A percentile compares a stretch with the other conserved stretches of the same genome.
These are phyloP conservation scores for Nasonia longicornis DNA, from an alignment of 1,140 invertebrate genomes.

Conservation along the genomic window DNA sequence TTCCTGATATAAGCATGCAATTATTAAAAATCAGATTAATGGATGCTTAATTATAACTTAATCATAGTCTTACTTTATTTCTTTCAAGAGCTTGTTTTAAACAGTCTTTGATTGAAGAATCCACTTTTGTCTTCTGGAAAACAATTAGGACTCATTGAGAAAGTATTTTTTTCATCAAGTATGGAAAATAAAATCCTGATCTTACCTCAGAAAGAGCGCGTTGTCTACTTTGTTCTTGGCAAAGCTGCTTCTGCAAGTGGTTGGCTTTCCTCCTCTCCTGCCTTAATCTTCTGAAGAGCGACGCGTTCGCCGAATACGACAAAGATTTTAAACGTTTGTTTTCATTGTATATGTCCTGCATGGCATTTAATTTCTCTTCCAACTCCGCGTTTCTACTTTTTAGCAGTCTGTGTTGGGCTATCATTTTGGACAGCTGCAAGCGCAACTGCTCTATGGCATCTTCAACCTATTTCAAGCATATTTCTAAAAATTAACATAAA, in stretches of 20 bases:
- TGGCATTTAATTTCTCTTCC: constrained; percentile 55
- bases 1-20: constrained; percentile 47
- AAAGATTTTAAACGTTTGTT: constrained; percentile 56
- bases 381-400: constrained; percentile 56
- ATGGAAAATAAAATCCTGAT: constrained; percentile 11
- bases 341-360: constrained; percentile 55
- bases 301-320: constrained; percentile 51
- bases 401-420: constrained; percentile 60
- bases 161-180: constrained; percentile 1
- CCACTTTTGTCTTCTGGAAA: constrained; percentile 54
- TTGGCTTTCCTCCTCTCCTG: constrained; percentile 52
- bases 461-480: constrained; percentile 53
- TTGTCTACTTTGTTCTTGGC: constrained; percentile 36
- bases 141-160: constrained; percentile 9
- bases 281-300: constrained; percentile 53
- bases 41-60: background rate
- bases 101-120: constrained; percentile 50
- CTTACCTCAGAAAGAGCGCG: constrained; percentile 18
- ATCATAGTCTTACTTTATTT: constrained; percentile 51
- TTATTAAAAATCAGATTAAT: background rate
- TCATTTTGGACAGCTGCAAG: constrained; percentile 58
- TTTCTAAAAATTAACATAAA: background rate
- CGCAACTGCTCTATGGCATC: constrained; percentile 57
- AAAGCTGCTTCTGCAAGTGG: constrained; percentile 50
- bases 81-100: constrained; percentile 51